phyloP scores from a whole-genome alignment of 2,113 vertebrate genomes.

The Eulacestoma nigropectus region DNA sequence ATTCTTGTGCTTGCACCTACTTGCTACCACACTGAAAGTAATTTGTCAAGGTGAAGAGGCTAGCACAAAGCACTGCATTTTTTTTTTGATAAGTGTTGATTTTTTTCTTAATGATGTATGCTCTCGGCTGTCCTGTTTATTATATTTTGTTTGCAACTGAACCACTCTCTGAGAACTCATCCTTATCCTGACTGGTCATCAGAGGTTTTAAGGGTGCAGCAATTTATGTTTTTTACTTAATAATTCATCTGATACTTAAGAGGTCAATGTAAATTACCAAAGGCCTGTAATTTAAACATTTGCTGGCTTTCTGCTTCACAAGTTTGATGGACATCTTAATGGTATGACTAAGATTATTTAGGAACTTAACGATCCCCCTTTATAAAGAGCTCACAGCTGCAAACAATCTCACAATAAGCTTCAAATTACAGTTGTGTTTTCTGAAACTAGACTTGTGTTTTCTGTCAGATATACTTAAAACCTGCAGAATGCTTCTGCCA shows the following conservation, averaged over 20 bases:
- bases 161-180: neutral
- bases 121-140: neutral
- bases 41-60: neutral
- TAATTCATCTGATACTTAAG: neutral
- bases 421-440: neutral
- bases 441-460: neutral
- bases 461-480: neutral
- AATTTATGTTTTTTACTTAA: neutral
- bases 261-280: neutral
- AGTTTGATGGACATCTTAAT: neutral
- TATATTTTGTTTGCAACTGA: neutral
- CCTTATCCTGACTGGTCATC: neutral
- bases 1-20: neutral
- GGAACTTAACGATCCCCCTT: neutral
- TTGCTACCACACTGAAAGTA: neutral
- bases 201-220: neutral
- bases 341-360: neutral
- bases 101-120: neutral
- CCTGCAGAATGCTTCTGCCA: neutral
- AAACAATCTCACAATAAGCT: neutral
- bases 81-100: neutral
- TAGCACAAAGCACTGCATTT: neutral
- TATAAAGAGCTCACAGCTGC: neutral
- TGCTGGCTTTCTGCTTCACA: neutral
- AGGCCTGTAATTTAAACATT: constrained; percentile 4